Evolutionary conservation across 2,797 vertebrate genomes (phyloP).

Genomic region (Lutjanus campechanus): DNA sequence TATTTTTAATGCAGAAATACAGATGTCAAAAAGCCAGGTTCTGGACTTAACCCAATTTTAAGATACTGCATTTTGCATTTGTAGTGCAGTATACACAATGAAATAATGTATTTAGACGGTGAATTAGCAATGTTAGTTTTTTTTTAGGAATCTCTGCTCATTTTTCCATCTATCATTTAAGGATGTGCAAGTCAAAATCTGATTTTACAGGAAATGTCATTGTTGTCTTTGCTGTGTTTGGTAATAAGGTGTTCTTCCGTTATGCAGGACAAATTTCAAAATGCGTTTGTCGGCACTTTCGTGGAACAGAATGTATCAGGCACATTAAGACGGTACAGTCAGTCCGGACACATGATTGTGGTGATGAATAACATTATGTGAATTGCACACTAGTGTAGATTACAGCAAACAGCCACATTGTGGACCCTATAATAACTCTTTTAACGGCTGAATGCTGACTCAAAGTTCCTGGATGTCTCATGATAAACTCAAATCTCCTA

Average conservation of each 20-base stretch:
- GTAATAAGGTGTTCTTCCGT: not conserved
- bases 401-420: too few relatives aligned
- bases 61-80: too few relatives aligned
- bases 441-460: too few relatives aligned
- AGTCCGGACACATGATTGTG: not conserved
- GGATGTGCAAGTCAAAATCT: too few relatives aligned
- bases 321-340: conserved; percentile 1
- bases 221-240: not conserved
- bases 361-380: conserved; percentile 7
- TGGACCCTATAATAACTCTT: too few relatives aligned
- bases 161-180: not conserved
- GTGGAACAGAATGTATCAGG: conserved; percentile 14
- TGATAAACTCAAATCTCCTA: too few relatives aligned
- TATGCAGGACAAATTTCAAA: not conserved
- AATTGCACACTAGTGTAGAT: conserved; percentile 10
- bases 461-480: too few relatives aligned
- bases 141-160: too few relatives aligned
- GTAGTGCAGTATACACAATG: too few relatives aligned
- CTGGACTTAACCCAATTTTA: too few relatives aligned
- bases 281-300: not conserved
- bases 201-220: too few relatives aligned
- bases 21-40: not conserved
- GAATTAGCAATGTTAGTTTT: not conserved
- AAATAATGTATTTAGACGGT: not conserved
- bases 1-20: too few relatives aligned